These are phyloP conservation scores for Brachystomella parvula DNA, from an alignment of 1,140 invertebrate species.

Conservation along the genomic window DNA sequence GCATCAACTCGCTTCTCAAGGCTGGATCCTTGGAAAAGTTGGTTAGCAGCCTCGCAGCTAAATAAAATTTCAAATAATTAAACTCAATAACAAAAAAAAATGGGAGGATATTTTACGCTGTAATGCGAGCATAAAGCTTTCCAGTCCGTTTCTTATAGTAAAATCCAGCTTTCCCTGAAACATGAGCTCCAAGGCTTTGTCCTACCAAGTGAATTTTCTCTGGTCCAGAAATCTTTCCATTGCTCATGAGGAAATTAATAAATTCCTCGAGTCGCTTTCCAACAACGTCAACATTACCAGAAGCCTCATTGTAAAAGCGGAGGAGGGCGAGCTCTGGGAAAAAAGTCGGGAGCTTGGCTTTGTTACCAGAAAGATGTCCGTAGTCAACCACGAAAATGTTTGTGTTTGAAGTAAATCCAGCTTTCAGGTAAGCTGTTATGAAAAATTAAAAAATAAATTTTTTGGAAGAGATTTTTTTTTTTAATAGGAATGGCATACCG, in stretches of 20 bases:
- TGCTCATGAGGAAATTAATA: neutral
- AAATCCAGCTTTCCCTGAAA: neutral
- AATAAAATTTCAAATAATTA: slow-evolving; percentile 7
- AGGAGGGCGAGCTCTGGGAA: neutral
- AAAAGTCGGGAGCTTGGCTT: neutral
- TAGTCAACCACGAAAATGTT: slow-evolving; percentile 3
- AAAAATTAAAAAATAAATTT: neutral
- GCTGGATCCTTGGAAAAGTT: slow-evolving; percentile 1
- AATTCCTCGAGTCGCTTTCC: neutral
- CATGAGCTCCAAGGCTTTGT: slow-evolving; percentile 6
- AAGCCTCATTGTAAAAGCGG: neutral
- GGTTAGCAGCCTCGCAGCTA: slow-evolving; percentile 19
- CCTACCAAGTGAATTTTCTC: slow-evolving; percentile 8
- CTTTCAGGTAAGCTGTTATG: slow-evolving; percentile 4
- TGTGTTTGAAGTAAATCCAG: neutral
- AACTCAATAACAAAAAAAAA: too few relatives aligned
- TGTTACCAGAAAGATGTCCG: slow-evolving; percentile 5
- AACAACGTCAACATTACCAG: neutral
- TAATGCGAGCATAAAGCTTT: neutral
- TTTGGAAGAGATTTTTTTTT: neutral
- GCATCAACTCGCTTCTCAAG: slow-evolving; percentile 44
- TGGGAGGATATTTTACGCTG: slow-evolving; percentile 17
- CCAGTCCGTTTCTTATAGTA: neutral
- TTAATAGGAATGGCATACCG: neutral
- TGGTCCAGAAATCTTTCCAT: neutral